Conservation (phyloP, 1,140 invertebrate genomes). For the Papilio aristodemus region DNA sequence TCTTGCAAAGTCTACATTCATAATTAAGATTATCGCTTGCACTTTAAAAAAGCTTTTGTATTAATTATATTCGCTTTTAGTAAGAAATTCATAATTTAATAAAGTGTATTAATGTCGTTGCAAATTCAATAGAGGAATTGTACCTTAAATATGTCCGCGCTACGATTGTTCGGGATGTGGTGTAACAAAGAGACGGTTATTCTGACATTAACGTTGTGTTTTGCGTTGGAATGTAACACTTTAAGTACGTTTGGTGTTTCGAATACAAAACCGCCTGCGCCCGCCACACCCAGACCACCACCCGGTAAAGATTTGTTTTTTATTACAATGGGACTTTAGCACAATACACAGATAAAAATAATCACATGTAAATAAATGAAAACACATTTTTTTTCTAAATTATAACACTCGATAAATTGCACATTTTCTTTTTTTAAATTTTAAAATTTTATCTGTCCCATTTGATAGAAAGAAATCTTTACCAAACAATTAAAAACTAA, state of each 20-base stretch:
- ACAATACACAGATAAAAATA: slow-evolving; percentile 11
- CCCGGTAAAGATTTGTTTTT: slow-evolving; percentile 77
- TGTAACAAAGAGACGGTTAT: slow-evolving; percentile 21
- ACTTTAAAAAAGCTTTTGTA: no score
- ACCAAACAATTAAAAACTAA: slow-evolving; percentile 2
- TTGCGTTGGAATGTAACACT: slow-evolving; percentile 76
- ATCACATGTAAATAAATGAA: neutral
- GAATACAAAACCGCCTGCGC: slow-evolving; percentile 73
- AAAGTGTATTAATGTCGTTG: slow-evolving; percentile 4
- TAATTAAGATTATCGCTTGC: neutral
- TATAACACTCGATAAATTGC: no score
- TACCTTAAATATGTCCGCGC: slow-evolving; percentile 3
- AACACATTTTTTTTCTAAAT: slow-evolving; percentile 25
- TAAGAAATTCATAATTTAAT: neutral
- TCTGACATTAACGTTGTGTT: slow-evolving; percentile 48
- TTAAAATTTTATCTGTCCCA: slow-evolving; percentile 27
- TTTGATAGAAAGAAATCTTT: slow-evolving; percentile 34
- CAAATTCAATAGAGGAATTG: slow-evolving; percentile 26
- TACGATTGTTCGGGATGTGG: slow-evolving; percentile 19
- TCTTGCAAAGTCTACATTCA: neutral
- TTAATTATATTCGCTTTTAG: neutral
- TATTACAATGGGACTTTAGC: slow-evolving; percentile 53
- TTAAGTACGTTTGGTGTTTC: slow-evolving; percentile 85
- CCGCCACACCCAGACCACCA: slow-evolving; percentile 74
- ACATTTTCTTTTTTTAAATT: neutral